Evolutionary conservation across 2,888 invertebrate species (phyloP).

Genomic region (Dicycla oo): DNA sequence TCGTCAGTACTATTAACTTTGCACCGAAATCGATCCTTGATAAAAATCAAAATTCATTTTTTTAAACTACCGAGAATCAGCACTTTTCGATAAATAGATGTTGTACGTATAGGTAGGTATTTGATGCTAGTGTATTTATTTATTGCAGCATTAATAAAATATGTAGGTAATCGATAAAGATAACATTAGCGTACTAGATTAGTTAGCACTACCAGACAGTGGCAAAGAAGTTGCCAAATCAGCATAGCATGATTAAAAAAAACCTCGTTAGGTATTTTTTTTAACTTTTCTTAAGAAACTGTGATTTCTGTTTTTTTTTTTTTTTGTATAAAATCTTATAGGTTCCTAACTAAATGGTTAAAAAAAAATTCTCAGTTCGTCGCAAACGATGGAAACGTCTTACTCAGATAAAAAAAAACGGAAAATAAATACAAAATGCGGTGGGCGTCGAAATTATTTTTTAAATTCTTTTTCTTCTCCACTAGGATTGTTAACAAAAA

Average conservation of each 20-base stretch:
- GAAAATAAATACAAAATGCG: no score
- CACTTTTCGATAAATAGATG: no score
- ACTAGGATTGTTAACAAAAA: no score
- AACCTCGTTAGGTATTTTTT: neutral
- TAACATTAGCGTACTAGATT: constrained; percentile 13
- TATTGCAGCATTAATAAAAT: neutral
- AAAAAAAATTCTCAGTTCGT: neutral
- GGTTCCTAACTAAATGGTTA: neutral
- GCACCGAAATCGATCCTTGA: neutral
- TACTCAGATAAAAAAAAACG: no score
- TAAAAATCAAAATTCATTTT: no score
- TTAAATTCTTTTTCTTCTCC: no score
- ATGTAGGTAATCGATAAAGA: constrained; percentile 7
- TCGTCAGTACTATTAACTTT: neutral
- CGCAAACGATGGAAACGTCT: no score
- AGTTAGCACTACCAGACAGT: neutral
- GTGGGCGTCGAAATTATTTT: no score
- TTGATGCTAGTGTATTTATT: constrained; percentile 4
- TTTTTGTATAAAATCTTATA: neutral
- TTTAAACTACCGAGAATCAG: no score
- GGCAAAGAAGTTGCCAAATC: neutral
- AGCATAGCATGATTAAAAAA: neutral
- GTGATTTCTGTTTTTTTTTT: neutral
- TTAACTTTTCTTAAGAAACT: no score
- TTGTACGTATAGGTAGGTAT: no score